phyloP scores from a whole-genome alignment of 2,888 invertebrate species.

The Amiota mariae region DNA sequence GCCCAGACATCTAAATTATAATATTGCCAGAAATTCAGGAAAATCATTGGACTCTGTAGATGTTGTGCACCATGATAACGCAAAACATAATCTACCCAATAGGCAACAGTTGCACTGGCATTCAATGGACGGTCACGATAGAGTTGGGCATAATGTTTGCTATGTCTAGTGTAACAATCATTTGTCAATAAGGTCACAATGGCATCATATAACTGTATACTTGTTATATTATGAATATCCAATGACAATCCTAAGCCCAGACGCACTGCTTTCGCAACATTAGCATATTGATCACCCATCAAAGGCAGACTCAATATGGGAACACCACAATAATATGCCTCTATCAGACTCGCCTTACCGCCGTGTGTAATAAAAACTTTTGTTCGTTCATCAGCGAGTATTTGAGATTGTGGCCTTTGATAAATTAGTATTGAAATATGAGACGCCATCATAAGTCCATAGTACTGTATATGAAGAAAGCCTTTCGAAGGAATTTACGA shows the following conservation, averaged over 20 bases:
- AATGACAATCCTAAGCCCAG: conserved; percentile 75
- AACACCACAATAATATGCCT: conserved; percentile 84
- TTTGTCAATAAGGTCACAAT: conserved; percentile 50
- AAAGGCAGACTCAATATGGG: conserved; percentile 84
- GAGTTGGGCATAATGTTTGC: conserved; percentile 67
- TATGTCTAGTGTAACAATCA: conserved; percentile 40
- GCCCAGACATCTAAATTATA: conserved; percentile 74
- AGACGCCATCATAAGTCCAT: conserved; percentile 55
- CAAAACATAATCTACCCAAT: conserved; percentile 77
- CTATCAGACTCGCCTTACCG: conserved; percentile 84
- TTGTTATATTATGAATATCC: conserved; percentile 39
- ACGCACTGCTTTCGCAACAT: conserved; percentile 81
- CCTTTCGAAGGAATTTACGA: conserved; percentile 44
- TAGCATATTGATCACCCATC: conserved; percentile 86
- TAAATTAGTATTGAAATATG: background rate
- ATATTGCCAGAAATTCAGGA: conserved; percentile 73
- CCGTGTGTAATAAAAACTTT: conserved; percentile 72
- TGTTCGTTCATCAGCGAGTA: conserved; percentile 82
- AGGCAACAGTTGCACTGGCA: conserved; percentile 74
- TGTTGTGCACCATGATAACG: conserved; percentile 75
- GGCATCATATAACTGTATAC: conserved; percentile 37
- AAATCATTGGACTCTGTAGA: conserved; percentile 73
- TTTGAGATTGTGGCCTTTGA: conserved; percentile 79
- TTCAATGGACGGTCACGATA: conserved; percentile 76
- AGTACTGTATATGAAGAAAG: conserved; percentile 51